A percentile compares a stretch with the other conserved stretches of the same genome.
These are phyloP conservation scores for Caenorhabditis afra DNA, from an alignment of 2,888 invertebrate species.

Conservation along the genomic window DNA sequence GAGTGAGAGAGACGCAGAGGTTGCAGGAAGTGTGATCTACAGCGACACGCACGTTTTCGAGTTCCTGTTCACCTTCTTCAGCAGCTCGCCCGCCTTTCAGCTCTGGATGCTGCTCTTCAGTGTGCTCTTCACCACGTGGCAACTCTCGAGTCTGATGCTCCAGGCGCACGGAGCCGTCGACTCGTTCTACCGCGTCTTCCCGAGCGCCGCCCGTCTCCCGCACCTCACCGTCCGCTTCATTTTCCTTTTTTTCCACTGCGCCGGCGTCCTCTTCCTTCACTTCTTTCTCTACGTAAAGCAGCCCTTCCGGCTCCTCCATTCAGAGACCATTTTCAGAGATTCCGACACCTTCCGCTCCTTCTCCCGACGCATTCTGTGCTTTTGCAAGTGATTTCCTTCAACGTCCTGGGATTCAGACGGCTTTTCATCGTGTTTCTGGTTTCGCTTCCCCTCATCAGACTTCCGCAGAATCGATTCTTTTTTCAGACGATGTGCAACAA, in stretches of 20 bases:
- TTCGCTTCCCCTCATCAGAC: neutral
- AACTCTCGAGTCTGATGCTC: constrained; percentile 27
- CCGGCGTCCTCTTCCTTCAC: neutral
- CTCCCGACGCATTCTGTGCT: constrained; percentile 1
- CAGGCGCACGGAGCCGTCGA: constrained; percentile 12
- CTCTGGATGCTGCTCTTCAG: constrained; percentile 4
- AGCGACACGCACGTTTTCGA: constrained; percentile 11
- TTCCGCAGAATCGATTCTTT: neutral
- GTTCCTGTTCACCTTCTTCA: constrained; percentile 28
- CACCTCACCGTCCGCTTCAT: constrained; percentile 18
- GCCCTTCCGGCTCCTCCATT: neutral
- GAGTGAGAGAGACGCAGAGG: neutral
- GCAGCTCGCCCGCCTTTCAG: neutral
- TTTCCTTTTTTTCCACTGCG: constrained; percentile 10
- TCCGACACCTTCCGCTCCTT: neutral
- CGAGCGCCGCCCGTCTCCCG: constrained; percentile 19
- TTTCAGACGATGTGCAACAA: neutral
- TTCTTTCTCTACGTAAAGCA: constrained; percentile 19
- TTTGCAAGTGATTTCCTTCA: neutral
- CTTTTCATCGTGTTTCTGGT: neutral
- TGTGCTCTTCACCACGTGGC: neutral
- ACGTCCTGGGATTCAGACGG: neutral
- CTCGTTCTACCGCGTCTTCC: constrained; percentile 15
- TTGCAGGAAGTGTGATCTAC: constrained; percentile 21
- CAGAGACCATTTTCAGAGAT: neutral